phyloP scores from a whole-genome alignment of 2,797 vertebrate species.

The Anableps anableps region DNA sequence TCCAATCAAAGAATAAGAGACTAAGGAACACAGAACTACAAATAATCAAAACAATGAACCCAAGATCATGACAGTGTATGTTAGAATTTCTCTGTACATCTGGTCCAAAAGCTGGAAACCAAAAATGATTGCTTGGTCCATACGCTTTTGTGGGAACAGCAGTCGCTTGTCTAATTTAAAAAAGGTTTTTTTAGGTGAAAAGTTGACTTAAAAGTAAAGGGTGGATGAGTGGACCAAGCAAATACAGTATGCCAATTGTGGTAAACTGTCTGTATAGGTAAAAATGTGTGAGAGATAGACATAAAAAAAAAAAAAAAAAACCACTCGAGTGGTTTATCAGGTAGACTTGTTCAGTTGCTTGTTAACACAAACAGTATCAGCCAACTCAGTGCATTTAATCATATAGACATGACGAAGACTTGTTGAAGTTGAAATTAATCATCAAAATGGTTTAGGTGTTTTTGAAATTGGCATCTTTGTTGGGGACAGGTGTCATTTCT shows the following conservation, averaged over 20 bases:
- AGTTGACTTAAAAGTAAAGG: not conserved
- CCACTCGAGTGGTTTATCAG: not conserved
- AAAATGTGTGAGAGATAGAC: too few relatives aligned
- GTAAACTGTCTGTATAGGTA: not conserved
- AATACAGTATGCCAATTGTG: not conserved
- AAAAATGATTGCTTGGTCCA: not conserved
- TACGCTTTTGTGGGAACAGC: not conserved
- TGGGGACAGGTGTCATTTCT: too few relatives aligned
- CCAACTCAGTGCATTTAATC: not conserved
- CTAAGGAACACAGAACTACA: too few relatives aligned
- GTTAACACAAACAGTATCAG: not conserved
- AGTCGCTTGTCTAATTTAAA: not conserved
- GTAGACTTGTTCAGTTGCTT: not conserved
- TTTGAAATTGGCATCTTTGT: too few relatives aligned
- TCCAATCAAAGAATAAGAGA: too few relatives aligned
- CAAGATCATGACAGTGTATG: too few relatives aligned
- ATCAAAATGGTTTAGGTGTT: too few relatives aligned
- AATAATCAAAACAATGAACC: too few relatives aligned
- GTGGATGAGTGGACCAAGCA: not conserved
- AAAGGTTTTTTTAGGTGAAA: not conserved
- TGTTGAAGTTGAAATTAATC: not conserved
- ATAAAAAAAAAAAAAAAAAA: too few relatives aligned
- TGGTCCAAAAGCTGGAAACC: not conserved
- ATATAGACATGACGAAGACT: not conserved
- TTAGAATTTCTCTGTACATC: not conserved